phyloP scores from a whole-genome alignment of 2,113 vertebrate species.

The Saiga tatarica region DNA sequence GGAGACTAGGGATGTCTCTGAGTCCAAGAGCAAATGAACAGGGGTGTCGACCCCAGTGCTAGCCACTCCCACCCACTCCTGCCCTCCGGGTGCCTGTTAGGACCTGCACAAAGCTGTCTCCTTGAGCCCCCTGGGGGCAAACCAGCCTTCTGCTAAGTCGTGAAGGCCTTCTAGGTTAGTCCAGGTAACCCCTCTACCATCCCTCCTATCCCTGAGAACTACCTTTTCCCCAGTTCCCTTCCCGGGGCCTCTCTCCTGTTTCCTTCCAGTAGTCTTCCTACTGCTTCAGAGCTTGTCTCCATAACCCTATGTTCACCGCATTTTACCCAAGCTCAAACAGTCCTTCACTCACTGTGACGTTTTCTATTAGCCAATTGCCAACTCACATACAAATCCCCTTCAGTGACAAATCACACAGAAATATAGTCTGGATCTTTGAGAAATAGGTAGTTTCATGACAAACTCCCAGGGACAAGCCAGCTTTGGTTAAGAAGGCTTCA shows the following conservation, averaged over 20 bases:
- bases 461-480: neutral
- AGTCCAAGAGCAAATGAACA: neutral
- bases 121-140: neutral
- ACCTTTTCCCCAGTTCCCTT: neutral
- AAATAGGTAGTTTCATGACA: neutral
- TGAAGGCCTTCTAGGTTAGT: neutral
- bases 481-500: neutral
- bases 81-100: neutral
- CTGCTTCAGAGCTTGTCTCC: neutral
- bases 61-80: neutral
- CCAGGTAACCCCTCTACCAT: neutral
- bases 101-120: neutral
- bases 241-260: neutral
- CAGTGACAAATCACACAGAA: neutral
- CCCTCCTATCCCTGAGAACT: neutral
- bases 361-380: neutral
- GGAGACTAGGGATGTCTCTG: neutral
- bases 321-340: neutral
- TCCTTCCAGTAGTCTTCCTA: neutral
- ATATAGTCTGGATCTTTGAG: neutral
- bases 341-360: neutral
- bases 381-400: neutral
- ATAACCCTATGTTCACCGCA: neutral
- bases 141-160: neutral
- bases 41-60: neutral